A percentile compares a stretch with the other conserved stretches of the same genome.
phyloP scores from a whole-genome alignment of 2,888 invertebrate species.

The Heliconius ismenius region DNA sequence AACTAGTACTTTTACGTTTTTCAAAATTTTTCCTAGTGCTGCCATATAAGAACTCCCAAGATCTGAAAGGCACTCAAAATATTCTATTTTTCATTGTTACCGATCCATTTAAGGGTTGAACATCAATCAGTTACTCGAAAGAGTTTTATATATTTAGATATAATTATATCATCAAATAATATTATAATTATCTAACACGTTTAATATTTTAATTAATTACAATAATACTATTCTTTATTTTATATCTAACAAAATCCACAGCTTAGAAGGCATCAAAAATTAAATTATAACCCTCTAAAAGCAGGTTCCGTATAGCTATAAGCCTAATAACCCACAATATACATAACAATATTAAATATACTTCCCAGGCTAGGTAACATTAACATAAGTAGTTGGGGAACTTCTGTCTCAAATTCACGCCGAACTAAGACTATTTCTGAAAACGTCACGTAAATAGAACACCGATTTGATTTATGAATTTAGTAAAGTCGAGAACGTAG shows the following conservation, averaged over 20 bases:
- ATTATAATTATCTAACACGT: no score
- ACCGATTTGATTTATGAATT: slow-evolving; percentile 38
- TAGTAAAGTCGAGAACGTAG: slow-evolving; percentile 28
- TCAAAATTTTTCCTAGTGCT: no score
- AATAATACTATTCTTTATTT: background rate
- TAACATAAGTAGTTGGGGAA: slow-evolving; percentile 36
- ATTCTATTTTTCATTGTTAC: no score
- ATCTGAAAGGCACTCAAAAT: no score
- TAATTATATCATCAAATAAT: no score
- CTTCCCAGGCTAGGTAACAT: slow-evolving; percentile 21
- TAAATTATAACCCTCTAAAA: background rate
- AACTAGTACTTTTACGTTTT: no score
- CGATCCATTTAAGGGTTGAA: no score
- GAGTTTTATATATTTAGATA: no score
- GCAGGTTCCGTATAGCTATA: no score
- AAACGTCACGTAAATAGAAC: slow-evolving; percentile 38
- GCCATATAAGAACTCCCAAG: no score
- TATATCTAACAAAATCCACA: background rate
- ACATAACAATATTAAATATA: slow-evolving; percentile 23
- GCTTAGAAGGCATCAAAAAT: background rate
- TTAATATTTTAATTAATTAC: background rate
- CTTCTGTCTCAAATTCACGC: slow-evolving; percentile 34
- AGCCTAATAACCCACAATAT: background rate
- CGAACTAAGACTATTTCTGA: slow-evolving; percentile 34
- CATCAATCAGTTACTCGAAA: no score